These are phyloP conservation scores for Plestiodon gilberti DNA, from an alignment of 2,113 vertebrate species.

Conservation along the genomic window DNA sequence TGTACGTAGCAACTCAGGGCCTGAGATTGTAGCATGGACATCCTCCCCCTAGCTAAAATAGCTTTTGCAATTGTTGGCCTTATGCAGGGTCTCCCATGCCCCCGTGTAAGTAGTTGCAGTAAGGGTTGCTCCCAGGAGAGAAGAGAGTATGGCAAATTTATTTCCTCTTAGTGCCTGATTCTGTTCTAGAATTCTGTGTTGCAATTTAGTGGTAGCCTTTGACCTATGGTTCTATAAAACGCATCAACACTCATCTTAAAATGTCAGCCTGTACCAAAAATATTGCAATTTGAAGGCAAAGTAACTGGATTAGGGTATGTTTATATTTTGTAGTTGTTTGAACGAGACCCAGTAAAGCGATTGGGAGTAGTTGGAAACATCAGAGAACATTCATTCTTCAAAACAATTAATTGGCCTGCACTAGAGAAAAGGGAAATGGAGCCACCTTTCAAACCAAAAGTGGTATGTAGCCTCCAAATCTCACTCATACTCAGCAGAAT, in stretches of 20 bases:
- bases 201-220: not conserved
- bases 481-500: not conserved
- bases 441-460: constrained; percentile 97
- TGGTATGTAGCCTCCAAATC: constrained; percentile 78
- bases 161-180: not conserved
- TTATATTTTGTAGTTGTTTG: constrained; percentile 86
- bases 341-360: constrained; percentile 88
- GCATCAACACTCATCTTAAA: not conserved
- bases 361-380: constrained; percentile 92
- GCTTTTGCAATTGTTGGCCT: not conserved
- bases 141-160: not conserved
- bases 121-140: not conserved
- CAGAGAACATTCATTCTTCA: constrained; percentile 90
- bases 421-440: constrained; percentile 87
- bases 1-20: not conserved
- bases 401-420: constrained; percentile 88
- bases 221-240: not conserved
- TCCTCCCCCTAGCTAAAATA: not conserved
- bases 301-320: not conserved
- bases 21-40: not conserved
- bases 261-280: not conserved
- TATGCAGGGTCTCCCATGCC: not conserved
- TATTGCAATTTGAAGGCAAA: not conserved
- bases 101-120: not conserved
- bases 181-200: not conserved